phyloP scores from a whole-genome alignment of 2,113 vertebrate genomes.

The Motacilla alba region DNA sequence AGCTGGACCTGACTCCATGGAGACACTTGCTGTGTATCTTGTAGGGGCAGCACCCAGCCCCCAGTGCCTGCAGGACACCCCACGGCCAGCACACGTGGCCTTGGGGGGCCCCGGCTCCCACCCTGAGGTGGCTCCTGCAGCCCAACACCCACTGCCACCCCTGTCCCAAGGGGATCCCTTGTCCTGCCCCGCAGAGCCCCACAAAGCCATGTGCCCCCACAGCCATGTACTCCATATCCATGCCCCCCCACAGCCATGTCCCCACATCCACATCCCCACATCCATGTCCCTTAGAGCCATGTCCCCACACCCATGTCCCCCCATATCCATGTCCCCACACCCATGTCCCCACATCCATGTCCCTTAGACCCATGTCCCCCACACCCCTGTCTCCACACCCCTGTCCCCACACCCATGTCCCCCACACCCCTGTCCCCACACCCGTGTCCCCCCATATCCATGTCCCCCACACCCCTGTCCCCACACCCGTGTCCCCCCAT shows the following conservation, averaged over 20 bases:
- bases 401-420: no score
- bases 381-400: no score
- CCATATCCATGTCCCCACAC: no score
- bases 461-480: no score
- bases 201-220: fast-evolving
- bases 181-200: not conserved
- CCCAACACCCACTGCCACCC: not conserved
- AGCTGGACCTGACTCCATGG: fast-evolving
- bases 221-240: fast-evolving
- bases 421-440: no score
- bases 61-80: not conserved
- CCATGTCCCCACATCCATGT: not conserved
- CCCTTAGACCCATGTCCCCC: no score
- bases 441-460: no score
- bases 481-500: no score
- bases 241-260: not conserved
- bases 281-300: no score
- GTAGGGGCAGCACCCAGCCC: no score
- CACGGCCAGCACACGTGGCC: fast-evolving
- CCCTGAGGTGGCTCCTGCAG: not conserved
- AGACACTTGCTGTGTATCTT: not conserved
- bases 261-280: no score
- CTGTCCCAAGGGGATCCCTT: not conserved
- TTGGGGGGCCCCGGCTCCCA: fast-evolving
- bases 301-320: not conserved